phyloP scores from a whole-genome alignment of 2,888 invertebrate species.

The Morpho helenor region DNA sequence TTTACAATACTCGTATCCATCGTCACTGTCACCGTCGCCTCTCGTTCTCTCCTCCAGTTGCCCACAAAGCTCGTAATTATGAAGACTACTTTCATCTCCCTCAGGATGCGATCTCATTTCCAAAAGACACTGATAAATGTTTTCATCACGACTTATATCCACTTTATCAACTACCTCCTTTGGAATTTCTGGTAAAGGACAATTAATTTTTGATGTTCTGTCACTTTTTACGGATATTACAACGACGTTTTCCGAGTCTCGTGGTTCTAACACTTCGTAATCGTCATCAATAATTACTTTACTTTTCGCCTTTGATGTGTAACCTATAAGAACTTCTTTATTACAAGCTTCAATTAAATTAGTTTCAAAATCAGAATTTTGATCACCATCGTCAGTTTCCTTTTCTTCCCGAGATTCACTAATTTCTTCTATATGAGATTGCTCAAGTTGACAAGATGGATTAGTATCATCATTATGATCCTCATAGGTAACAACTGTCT shows the following conservation, averaged over 20 bases:
- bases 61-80: conserved; percentile 75
- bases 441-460: conserved; percentile 32
- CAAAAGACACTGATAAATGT: conserved; percentile 67
- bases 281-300: conserved; percentile 56
- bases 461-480: conserved; percentile 29
- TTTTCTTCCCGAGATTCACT: conserved; percentile 42
- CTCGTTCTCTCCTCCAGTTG: conserved; percentile 65
- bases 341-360: conserved; percentile 69
- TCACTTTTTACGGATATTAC: conserved; percentile 60
- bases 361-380: conserved; percentile 63
- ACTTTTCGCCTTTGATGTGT: conserved; percentile 49
- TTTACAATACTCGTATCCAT: conserved; percentile 74
- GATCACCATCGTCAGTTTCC: conserved; percentile 35
- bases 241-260: conserved; percentile 50
- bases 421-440: conserved; percentile 38
- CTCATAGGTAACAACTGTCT: conserved; percentile 38
- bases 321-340: conserved; percentile 61
- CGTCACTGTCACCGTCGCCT: conserved; percentile 70
- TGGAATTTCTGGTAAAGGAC: conserved; percentile 73
- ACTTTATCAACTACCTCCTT: conserved; percentile 38
- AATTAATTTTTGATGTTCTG: conserved; percentile 63
- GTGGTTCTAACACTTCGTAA: conserved; percentile 68
- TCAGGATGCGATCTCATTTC: conserved; percentile 73
- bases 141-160: conserved; percentile 42
- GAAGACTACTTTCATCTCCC: conserved; percentile 70